A percentile compares a stretch with the other conserved stretches of the same genome.
These are phyloP conservation scores for Amaurobius ferox DNA, from an alignment of 2,888 invertebrate species.

Conservation along the genomic window DNA sequence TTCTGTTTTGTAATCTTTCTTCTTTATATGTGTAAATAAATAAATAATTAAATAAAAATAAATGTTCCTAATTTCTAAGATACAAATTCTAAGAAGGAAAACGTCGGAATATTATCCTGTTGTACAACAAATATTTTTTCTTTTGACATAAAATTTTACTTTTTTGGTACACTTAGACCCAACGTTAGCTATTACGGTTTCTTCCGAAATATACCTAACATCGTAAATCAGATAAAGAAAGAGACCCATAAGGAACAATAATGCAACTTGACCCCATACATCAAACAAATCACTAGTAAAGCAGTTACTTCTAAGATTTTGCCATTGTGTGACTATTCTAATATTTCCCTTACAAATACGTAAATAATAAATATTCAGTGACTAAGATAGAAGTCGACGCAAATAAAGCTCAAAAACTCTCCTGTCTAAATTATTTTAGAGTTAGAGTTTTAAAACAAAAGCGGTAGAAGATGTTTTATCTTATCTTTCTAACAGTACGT, in stretches of 20 bases:
- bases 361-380: background rate
- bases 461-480: constrained; percentile 44
- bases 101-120: too few species aligned
- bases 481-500: constrained; percentile 65
- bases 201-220: background rate
- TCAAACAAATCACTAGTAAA: background rate
- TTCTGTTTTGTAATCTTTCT: too few species aligned
- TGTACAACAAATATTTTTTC: too few species aligned
- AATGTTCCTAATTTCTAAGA: too few species aligned
- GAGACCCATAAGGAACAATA: background rate
- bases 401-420: background rate
- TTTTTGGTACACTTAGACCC: too few species aligned
- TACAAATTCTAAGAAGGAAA: too few species aligned
- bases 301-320: background rate
- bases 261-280: background rate
- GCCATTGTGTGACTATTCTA: background rate
- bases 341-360: background rate
- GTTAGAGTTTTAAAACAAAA: constrained; percentile 36
- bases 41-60: too few species aligned
- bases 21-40: too few species aligned
- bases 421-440: constrained; percentile 58
- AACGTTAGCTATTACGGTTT: too few species aligned
- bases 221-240: background rate
- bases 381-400: background rate
- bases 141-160: too few species aligned